These are phyloP conservation scores for Chlorodrepanis virens DNA, from an alignment of 2,113 vertebrate species.

Conservation along the genomic window DNA sequence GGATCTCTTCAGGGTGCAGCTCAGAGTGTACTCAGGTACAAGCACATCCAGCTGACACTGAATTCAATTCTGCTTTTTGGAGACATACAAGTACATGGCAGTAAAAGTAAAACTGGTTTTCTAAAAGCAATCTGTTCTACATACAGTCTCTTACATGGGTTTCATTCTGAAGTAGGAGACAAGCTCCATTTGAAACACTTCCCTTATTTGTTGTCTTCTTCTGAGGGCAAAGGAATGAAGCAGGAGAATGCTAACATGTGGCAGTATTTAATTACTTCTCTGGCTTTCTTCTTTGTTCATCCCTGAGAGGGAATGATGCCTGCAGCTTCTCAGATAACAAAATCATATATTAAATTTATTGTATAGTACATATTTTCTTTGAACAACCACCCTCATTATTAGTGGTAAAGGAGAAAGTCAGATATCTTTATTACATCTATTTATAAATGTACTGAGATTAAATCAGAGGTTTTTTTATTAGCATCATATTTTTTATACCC, in stretches of 20 bases:
- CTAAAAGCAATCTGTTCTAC: neutral
- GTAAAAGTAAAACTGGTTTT: neutral
- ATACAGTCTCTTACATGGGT: neutral
- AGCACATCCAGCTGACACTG: rapidly evolving
- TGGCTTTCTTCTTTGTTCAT: neutral
- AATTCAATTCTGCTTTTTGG: neutral
- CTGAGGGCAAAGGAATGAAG: neutral
- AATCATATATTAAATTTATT: neutral
- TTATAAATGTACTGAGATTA: neutral
- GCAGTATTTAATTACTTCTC: neutral
- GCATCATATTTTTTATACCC: neutral
- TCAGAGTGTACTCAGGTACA: neutral
- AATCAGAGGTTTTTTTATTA: neutral
- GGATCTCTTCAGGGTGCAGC: neutral
- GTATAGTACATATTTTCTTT: neutral
- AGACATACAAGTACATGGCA: neutral
- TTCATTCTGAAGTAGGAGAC: neutral
- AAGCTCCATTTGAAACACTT: neutral
- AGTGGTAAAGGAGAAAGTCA: neutral
- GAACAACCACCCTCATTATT: neutral
- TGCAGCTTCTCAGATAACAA: neutral
- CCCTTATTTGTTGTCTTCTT: neutral
- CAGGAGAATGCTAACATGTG: neutral
- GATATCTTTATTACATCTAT: neutral
- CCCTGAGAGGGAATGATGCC: neutral